Conservation (phyloP, 2,888 invertebrate species). For the Gasteruption jaculator region DNA sequence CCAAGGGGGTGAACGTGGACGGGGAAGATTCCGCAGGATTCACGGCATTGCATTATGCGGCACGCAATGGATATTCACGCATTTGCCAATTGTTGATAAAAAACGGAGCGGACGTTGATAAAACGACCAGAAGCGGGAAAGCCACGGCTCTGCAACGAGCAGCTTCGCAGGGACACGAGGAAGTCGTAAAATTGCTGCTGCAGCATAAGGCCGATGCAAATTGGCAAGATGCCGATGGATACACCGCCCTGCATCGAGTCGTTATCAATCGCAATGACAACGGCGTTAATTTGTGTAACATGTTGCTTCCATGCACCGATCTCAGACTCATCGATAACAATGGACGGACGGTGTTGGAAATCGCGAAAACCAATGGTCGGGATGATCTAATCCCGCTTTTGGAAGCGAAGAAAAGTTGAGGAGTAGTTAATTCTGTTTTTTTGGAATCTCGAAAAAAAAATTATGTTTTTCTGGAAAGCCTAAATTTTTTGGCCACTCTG, state of each 20-base stretch:
- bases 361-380: slow-evolving; percentile 58
- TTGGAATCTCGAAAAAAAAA: too few species aligned
- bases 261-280: slow-evolving; percentile 58
- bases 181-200: slow-evolving; percentile 65
- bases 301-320: slow-evolving; percentile 64
- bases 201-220: slow-evolving; percentile 61
- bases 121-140: slow-evolving; percentile 68
- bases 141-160: slow-evolving; percentile 83
- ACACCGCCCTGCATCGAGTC: slow-evolving; percentile 74
- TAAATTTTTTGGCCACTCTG: too few species aligned
- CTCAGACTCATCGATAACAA: slow-evolving; percentile 64
- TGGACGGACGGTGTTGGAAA: slow-evolving; percentile 72
- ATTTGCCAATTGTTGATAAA: slow-evolving; percentile 67
- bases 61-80: slow-evolving; percentile 70
- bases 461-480: too few species aligned
- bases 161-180: slow-evolving; percentile 64
- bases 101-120: slow-evolving; percentile 70
- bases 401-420: too few species aligned
- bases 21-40: slow-evolving; percentile 73
- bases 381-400: slow-evolving; percentile 19
- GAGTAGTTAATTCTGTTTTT: too few species aligned
- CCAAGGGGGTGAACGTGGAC: slow-evolving; percentile 59
- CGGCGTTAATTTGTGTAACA: slow-evolving; percentile 59
- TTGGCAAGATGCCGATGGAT: slow-evolving; percentile 73
- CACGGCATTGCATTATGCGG: slow-evolving; percentile 85